Conservation (phyloP, 2,113 vertebrate species). For the Paraplagusia blochii region DNA sequence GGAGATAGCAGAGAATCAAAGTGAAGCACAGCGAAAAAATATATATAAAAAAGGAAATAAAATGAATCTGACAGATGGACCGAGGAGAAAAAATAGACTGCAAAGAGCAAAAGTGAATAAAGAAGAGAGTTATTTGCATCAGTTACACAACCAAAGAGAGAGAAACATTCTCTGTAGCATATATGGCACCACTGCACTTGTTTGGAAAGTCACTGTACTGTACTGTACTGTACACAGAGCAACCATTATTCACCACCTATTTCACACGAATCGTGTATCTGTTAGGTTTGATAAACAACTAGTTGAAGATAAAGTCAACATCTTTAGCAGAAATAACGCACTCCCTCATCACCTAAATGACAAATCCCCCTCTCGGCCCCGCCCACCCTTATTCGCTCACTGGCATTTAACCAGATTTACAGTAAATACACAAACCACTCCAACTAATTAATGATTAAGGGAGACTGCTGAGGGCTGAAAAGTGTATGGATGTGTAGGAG, state of each 20-base stretch:
- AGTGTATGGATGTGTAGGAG: constrained; percentile 68
- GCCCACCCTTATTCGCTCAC: constrained; percentile 40
- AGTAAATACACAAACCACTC: constrained; percentile 72
- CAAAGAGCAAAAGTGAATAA: constrained; percentile 28
- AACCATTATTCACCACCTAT: constrained; percentile 60
- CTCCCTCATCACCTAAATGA: constrained; percentile 61
- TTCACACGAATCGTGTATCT: constrained; percentile 41
- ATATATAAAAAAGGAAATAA: constrained; percentile 13
- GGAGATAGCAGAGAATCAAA: constrained; percentile 38
- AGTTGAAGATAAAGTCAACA: constrained; percentile 46
- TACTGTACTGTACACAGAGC: constrained; percentile 33
- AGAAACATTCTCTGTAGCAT: constrained; percentile 39
- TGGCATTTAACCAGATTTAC: constrained; percentile 63
- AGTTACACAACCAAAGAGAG: constrained; percentile 30
- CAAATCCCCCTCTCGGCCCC: constrained; percentile 22
- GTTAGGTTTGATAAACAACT: constrained; percentile 68
- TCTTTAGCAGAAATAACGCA: constrained; percentile 39
- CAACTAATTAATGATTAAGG: constrained; percentile 67
- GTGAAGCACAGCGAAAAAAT: constrained; percentile 25
- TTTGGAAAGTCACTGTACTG: constrained; percentile 3
- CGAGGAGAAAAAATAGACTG: not conserved
- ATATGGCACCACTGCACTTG: constrained; percentile 29
- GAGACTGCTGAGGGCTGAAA: constrained; percentile 57
- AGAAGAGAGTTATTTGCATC: constrained; percentile 48
- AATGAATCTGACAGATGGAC: not conserved